Percentiles rank a stretch among this genome's conserved stretches.
These are phyloP conservation scores for Leuciscus idus DNA, from an alignment of 2,113 vertebrate genomes.

Conservation along the genomic window DNA sequence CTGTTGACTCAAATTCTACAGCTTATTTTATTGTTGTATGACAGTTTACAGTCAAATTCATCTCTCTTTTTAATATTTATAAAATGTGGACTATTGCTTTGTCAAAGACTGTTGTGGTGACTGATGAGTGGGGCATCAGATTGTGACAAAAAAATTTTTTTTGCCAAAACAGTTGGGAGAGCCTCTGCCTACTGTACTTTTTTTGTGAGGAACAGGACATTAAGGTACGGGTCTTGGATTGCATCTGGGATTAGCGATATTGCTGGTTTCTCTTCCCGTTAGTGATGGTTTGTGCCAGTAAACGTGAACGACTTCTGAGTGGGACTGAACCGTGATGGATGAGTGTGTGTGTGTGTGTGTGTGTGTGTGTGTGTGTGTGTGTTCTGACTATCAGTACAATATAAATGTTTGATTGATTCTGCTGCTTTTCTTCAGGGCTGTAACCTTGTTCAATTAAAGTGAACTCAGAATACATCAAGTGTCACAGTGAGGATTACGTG, in stretches of 20 bases:
- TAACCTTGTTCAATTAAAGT: slow-evolving; percentile 23
- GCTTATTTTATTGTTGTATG: no score
- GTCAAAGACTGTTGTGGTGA: no score
- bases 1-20: no score
- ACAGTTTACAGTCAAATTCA: no score
- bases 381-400: slow-evolving; percentile 5
- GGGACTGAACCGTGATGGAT: slow-evolving; percentile 3
- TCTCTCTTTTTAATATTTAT: no score
- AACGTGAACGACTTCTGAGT: neutral
- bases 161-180: no score
- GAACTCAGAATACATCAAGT: slow-evolving; percentile 4
- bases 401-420: neutral
- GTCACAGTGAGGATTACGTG: neutral
- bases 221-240: neutral
- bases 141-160: no score
- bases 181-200: no score
- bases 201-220: neutral
- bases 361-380: neutral
- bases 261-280: neutral
- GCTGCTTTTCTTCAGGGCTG: neutral
- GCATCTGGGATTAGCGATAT: no score
- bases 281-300: neutral
- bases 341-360: neutral
- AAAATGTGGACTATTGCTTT: no score
- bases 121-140: no score